phyloP scores from a whole-genome alignment of 2,888 invertebrate species.

The Nudaria mundana region DNA sequence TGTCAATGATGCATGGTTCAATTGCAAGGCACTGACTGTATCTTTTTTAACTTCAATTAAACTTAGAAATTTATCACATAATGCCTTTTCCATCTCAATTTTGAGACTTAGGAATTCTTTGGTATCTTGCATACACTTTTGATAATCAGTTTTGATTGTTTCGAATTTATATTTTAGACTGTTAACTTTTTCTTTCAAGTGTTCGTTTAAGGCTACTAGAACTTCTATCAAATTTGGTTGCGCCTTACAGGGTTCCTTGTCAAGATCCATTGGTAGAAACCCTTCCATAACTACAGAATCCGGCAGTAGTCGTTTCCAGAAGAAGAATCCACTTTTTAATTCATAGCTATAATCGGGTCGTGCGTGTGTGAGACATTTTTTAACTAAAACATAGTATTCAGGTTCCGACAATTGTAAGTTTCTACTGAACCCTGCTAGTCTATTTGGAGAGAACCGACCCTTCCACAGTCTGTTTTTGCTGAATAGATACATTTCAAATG shows the following conservation, averaged over 20 bases:
- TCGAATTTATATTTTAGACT: conserved; percentile 37
- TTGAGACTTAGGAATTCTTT: conserved; percentile 62
- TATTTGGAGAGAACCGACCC: conserved; percentile 56
- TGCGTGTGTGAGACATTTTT: conserved; percentile 46
- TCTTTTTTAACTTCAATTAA: conserved; percentile 42
- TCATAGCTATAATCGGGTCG: conserved; percentile 53
- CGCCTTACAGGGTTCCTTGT: conserved; percentile 20
- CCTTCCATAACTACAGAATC: conserved; percentile 52
- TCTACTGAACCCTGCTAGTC: conserved; percentile 54
- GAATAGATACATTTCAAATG: conserved; percentile 58
- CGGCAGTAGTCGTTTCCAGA: conserved; percentile 55
- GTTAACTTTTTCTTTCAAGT: conserved; percentile 43
- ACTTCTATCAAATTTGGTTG: conserved; percentile 55
- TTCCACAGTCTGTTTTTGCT: conserved; percentile 49
- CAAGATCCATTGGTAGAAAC: conserved; percentile 53
- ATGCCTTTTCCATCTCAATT: conserved; percentile 60
- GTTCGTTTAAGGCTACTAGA: conserved; percentile 48
- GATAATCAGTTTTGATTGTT: conserved; percentile 46
- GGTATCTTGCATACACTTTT: conserved; percentile 56
- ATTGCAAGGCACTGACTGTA: conserved; percentile 7
- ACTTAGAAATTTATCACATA: conserved; percentile 55
- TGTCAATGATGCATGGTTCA: no score
- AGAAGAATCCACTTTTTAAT: conserved; percentile 61
- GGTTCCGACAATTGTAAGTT: conserved; percentile 49
- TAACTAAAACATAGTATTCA: conserved; percentile 44